Percentiles rank a stretch among this genome's conserved stretches.
Evolutionary conservation across 2,113 vertebrate genomes (phyloP).

Genomic region (Oophaga pumilio): DNA sequence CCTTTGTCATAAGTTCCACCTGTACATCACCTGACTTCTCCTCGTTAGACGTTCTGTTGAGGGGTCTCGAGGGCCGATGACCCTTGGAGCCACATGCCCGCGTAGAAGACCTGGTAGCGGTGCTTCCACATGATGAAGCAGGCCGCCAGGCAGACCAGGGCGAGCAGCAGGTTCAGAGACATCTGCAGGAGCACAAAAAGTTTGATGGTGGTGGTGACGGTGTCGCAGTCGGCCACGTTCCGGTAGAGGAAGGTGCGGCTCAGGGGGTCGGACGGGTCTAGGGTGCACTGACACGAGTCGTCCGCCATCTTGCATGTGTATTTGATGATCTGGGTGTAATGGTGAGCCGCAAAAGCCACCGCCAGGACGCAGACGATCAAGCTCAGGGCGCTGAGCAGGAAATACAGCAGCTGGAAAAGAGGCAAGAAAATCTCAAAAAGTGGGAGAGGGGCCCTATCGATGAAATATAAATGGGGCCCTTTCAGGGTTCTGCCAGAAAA

Average conservation of each 20-base stretch:
- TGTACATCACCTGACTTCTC: background rate
- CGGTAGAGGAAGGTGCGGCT: constrained; percentile 83
- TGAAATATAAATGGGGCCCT: background rate
- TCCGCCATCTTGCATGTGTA: constrained; percentile 71
- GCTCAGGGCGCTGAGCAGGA: constrained; percentile 83
- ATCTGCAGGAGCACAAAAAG: constrained; percentile 89
- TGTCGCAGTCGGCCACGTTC: constrained; percentile 75
- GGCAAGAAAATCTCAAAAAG: background rate
- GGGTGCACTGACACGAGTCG: constrained; percentile 78
- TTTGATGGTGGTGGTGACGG: constrained; percentile 75
- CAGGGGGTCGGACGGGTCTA: constrained; percentile 80
- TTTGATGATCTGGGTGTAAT: constrained; percentile 76
- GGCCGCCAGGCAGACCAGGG: constrained; percentile 78
- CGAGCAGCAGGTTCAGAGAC: constrained; percentile 81
- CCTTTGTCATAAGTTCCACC: background rate
- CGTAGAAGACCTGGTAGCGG: constrained; percentile 93
- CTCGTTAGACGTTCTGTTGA: constrained; percentile 78
- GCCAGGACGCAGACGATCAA: constrained; percentile 84
- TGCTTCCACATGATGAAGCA: constrained; percentile 97
- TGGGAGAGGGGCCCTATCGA: background rate
- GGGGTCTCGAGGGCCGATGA: constrained; percentile 62
- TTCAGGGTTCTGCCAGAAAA: background rate
- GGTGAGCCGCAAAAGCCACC: constrained; percentile 82
- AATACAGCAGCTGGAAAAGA: constrained; percentile 83
- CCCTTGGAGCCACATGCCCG: constrained; percentile 76